A percentile compares a stretch with the other conserved stretches of the same genome.
Evolutionary conservation across 2,113 vertebrate species (phyloP).

Genomic region (Embiotoca jacksoni): DNA sequence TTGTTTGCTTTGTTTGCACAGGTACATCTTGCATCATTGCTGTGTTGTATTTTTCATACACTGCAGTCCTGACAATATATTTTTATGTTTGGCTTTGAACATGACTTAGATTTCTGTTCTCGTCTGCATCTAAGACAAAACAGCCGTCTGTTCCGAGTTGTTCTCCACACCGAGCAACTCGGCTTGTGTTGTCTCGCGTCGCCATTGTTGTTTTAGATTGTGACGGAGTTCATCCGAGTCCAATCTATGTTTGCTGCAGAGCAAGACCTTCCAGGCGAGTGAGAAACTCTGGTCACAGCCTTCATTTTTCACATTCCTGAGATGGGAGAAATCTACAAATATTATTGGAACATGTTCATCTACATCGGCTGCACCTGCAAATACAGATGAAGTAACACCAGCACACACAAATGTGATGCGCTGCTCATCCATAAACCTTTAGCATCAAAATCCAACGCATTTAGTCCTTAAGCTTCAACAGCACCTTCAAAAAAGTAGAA

Average conservation of each 20-base stretch:
- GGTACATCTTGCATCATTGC: constrained; percentile 27
- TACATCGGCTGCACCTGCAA: constrained; percentile 54
- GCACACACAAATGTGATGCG: not conserved
- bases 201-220: constrained; percentile 33
- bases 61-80: not conserved
- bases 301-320: constrained; percentile 67
- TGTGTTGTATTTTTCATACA: not conserved
- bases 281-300: constrained; percentile 55
- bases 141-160: not conserved
- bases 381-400: constrained; percentile 25
- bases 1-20: constrained; percentile 46
- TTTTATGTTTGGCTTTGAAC: not conserved
- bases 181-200: constrained; percentile 20
- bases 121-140: constrained; percentile 26
- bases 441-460: not conserved
- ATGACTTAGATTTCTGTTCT: not conserved
- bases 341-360: constrained; percentile 72
- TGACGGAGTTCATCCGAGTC: constrained; percentile 43
- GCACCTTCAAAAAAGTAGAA: not conserved
- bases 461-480: not conserved
- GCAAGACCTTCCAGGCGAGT: constrained; percentile 35
- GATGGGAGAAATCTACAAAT: constrained; percentile 63
- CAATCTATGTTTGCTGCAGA: constrained; percentile 4
- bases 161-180: not conserved
- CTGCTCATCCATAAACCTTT: not conserved